Base-by-base conservation (phyloP, 2,113 vertebrate species). In the Dasyornis broadbenti region DNA sequence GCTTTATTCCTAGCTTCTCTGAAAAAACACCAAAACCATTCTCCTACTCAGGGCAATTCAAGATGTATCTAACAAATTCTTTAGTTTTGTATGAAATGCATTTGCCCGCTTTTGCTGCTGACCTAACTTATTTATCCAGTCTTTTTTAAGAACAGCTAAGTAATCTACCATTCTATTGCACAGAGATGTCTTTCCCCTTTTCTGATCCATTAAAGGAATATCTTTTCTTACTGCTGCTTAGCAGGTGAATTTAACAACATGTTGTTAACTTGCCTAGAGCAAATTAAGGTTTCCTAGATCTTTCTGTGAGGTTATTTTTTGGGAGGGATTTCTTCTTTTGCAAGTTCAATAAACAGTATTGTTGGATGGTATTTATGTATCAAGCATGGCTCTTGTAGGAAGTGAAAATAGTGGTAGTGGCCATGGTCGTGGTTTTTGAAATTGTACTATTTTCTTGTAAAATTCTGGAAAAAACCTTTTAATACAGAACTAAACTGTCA, bases 1-100 rank as follows among this genome's bases (percentile, higher is more conserved):
- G 86, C 92, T 93, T 95, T 94, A 23, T 81, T 93, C 73, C 78
- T 82, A 27, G 31, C 60, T 80, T 54, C 44, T 91, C 65, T 94
- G 91, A 27, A 81, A 64, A 53, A 33, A 57, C 6, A 4, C 0
- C 21, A 8, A 52, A 73, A 9, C 24, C 7, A 3, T 80, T 92
- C 21, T 78, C 15, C 61, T 76, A 13, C 42, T 89, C 18, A 60
- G 28, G 50, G 21, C 4, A 4, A 50, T 49, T 73, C 22, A 66
- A n/a, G 30, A 54, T 77, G 22, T 56, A 42, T 60, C 60, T 94
- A 70, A 77, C 49, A 63, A 30, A 22, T 65, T 63, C 63, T 82
- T 60, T 57, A 30, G 57, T 94, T 79, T 33, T 65, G 17, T 82
- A 50, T 79, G 77, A 60, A 91, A 80, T 92, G 50, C 0, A 0